Evolutionary conservation across 2,113 vertebrate genomes (phyloP), one percentile per base, ranked within the genome.

Genomic region (Pelusios castaneus): DNA sequence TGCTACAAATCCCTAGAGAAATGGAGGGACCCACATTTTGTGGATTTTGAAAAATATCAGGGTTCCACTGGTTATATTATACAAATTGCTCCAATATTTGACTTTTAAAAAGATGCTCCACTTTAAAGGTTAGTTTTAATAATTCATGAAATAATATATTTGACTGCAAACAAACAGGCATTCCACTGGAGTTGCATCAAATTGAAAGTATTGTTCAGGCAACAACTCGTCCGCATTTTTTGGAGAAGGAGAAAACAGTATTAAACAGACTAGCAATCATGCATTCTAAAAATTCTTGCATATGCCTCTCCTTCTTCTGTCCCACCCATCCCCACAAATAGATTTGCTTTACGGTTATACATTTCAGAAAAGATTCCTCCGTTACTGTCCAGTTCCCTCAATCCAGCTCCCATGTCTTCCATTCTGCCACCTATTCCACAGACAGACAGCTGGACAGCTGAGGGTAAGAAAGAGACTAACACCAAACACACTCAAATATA

Each of bases 181-280:
- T 19, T 86, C 77, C 19, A 3, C 5, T 78, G 38, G 2, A 82
- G 21, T n/a, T 83, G 56, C 38, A 54, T 0, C 63, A 70, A 83
- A n/a, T 1, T 0, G 34, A 67, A 67, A 67, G n/a, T 60, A 60
- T 34, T 31, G 58, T 60, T 60, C 58, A 34, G 13, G 58, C 29
- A 34, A 60, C 58, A 60, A 60, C 13, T 14, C 58, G 31, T 31
- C 58, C 31, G 31, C 14, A 13, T 60, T 60, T 52, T 60, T 60
- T 60, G 29, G 58, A 60, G 29, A 31, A 60, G 81, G 56, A 49
- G 25, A 70, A 21, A 5, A 85, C 60, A 47, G 47, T 47, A 47
- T 0, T 0, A 1, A 92, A 85, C 31, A 76, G 3, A n/a, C 22
- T 0, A 0, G 51, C 38, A 51, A 55, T 3, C 27, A 0, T 0